These are phyloP conservation scores for Clepsis dumicolana DNA, from an alignment of 2,888 invertebrate genomes.

Conservation along the genomic window DNA sequence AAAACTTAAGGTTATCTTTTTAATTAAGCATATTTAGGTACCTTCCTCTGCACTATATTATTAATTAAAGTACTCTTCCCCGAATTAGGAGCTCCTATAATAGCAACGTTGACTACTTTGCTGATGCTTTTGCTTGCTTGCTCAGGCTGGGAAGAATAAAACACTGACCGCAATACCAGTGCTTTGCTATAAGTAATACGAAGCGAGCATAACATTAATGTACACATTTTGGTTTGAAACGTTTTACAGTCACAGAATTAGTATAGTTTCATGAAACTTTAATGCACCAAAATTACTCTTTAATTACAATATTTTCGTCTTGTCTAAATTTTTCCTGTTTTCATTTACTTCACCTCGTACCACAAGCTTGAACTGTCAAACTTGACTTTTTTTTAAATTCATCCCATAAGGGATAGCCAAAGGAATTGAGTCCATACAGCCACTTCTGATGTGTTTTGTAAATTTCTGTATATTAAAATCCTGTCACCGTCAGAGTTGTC, in stretches of 20 bases:
- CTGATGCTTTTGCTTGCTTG: slow-evolving; percentile 54
- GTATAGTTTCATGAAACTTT: neutral
- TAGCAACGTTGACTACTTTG: slow-evolving; percentile 90
- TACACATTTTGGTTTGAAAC: slow-evolving; percentile 49
- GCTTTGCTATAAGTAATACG: slow-evolving; percentile 52
- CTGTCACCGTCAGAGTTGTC: too few species aligned
- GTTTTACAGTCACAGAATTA: neutral
- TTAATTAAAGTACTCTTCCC: slow-evolving; percentile 99
- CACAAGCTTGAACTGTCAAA: too few species aligned
- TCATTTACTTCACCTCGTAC: too few species aligned
- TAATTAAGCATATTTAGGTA: slow-evolving; percentile 60
- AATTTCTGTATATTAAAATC: too few species aligned
- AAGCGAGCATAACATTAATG: slow-evolving; percentile 48
- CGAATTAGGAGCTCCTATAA: slow-evolving; percentile 97
- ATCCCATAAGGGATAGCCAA: too few species aligned
- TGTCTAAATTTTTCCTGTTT: too few species aligned
- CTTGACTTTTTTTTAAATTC: too few species aligned
- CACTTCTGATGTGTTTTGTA: too few species aligned
- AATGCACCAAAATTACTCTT: neutral
- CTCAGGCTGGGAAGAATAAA: slow-evolving; percentile 72
- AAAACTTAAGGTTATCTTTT: slow-evolving; percentile 1
- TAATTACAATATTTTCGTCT: neutral
- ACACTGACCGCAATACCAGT: slow-evolving; percentile 53
- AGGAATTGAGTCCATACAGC: too few species aligned
- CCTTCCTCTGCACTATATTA: slow-evolving; percentile 91